Evolutionary conservation across 2,888 invertebrate species (phyloP).

Genomic region (Epistrophe eligans): DNA sequence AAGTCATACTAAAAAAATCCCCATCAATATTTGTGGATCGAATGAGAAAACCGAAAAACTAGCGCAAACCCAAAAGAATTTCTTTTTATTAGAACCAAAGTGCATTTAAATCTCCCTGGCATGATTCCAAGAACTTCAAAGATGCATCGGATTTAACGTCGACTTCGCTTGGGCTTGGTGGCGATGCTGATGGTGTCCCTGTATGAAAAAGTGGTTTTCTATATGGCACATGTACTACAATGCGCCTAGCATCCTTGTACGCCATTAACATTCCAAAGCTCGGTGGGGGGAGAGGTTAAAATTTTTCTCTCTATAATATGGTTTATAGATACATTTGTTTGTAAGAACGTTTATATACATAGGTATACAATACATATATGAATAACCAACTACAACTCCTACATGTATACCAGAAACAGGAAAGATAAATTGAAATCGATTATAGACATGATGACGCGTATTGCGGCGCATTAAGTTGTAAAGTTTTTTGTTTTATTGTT

Average conservation of each 20-base stretch:
- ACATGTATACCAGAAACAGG: constrained; percentile 24
- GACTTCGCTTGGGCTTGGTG: constrained; percentile 20
- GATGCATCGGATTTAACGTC: constrained; percentile 61
- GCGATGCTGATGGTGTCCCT: constrained; percentile 35
- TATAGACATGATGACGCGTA: constrained; percentile 57
- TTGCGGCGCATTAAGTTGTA: constrained; percentile 45
- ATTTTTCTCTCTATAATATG: constrained; percentile 7
- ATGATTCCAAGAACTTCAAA: constrained; percentile 68
- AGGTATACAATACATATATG: neutral
- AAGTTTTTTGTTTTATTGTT: constrained; percentile 24
- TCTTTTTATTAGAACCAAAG: constrained; percentile 64
- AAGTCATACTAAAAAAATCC: constrained; percentile 7
- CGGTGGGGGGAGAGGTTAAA: constrained; percentile 18
- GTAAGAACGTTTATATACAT: neutral
- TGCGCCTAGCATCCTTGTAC: constrained; percentile 64
- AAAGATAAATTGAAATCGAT: constrained; percentile 66
- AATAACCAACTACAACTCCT: constrained; percentile 15
- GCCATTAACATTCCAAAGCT: constrained; percentile 71
- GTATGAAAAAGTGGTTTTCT: constrained; percentile 65
- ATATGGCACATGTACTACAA: constrained; percentile 61
- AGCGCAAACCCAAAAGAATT: constrained; percentile 58
- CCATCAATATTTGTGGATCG: constrained; percentile 46
- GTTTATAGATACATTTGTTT: constrained; percentile 6
- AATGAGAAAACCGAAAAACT: constrained; percentile 50
- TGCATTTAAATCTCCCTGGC: constrained; percentile 70